These are phyloP conservation scores for Adelges cooleyi DNA, from an alignment of 1,140 invertebrate species.

Conservation along the genomic window DNA sequence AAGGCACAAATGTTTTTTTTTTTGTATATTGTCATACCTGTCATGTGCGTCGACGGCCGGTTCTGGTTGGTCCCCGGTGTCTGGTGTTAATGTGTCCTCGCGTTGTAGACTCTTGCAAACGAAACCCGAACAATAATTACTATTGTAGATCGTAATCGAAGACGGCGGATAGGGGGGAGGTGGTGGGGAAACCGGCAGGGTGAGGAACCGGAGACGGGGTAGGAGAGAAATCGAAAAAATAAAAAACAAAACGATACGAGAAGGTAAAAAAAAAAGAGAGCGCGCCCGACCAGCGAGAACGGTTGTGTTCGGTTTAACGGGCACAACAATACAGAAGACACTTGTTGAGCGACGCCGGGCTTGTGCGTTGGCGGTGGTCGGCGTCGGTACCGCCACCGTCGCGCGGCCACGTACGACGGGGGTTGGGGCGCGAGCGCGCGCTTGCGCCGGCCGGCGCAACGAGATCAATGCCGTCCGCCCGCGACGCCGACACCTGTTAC, in stretches of 20 bases:
- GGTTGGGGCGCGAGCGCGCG: constrained; percentile 18
- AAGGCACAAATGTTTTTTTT: background rate
- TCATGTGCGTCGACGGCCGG: background rate
- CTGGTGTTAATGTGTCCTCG: no score
- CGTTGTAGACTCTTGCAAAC: no score
- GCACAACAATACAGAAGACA: constrained; percentile 19
- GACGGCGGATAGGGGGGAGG: background rate
- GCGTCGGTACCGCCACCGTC: background rate
- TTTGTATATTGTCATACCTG: no score
- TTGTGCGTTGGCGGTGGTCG: no score
- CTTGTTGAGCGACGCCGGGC: constrained; percentile 11
- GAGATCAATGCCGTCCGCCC: background rate
- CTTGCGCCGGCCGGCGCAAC: constrained; percentile 13
- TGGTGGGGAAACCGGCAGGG: background rate
- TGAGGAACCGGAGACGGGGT: background rate
- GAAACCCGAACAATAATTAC: no score
- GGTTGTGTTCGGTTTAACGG: constrained; percentile 21
- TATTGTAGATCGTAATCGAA: no score
- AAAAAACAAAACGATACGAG: constrained; percentile 5
- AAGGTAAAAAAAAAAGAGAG: constrained; percentile 6
- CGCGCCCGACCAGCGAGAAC: constrained; percentile 26
- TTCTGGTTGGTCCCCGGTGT: no score
- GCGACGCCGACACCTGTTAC: constrained; percentile 37
- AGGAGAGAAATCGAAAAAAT: constrained; percentile 6
- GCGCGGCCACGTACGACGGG: constrained; percentile 1